Base-by-base conservation (phyloP, 2,888 invertebrate genomes). In the Cenopis cana region DNA sequence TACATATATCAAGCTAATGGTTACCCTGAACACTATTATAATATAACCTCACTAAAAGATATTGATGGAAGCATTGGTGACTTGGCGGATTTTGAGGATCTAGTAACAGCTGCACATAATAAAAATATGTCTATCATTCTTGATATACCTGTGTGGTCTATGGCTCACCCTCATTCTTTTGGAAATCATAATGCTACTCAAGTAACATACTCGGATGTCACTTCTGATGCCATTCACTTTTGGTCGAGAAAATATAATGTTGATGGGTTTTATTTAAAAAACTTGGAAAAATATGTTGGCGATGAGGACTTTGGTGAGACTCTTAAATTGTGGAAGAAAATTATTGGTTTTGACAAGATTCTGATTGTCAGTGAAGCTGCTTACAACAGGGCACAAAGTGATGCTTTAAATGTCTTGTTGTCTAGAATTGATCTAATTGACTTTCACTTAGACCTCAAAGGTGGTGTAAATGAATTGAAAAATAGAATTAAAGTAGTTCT, bases 201-300 rank as follows among this genome's bases (percentile, higher is more conserved):
- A 62, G 79, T 80, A 38, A 84, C 78, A 62, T 83, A 82, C 69
- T 78, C 81, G 74, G 93, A 93, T 76, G 79, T 81, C 38, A 92
- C 91, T 66, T 85, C 92, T 64, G 81, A 79, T 68, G 90, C 92
- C 11, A 88, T 92, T 65, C 82, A 82, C 10, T 87, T 83, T 77
- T 93, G 91, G 89, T 83, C 87, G n/a, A 81, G 95, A 29, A 89
- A 94, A n/a, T 93, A 95, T 74, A 97, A 97, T 9, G 96, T 98
- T 3, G 97, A 98, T 87, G 99, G 98, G 0, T 98, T 99, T 86
- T 97, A 98, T 84, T 89, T 98, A 9, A 97, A 97, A 85, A 97
- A 96, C 11, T 86, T 98, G 24, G 96, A 97, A 80, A 87, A 95
- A 73, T 95, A 95, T 80, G 91, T 94, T 4, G 90, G 95, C 52